Evolutionary conservation across 2,888 invertebrate species (phyloP), one percentile per base, ranked within the genome.

Genomic region (Cantharis rufa): DNA sequence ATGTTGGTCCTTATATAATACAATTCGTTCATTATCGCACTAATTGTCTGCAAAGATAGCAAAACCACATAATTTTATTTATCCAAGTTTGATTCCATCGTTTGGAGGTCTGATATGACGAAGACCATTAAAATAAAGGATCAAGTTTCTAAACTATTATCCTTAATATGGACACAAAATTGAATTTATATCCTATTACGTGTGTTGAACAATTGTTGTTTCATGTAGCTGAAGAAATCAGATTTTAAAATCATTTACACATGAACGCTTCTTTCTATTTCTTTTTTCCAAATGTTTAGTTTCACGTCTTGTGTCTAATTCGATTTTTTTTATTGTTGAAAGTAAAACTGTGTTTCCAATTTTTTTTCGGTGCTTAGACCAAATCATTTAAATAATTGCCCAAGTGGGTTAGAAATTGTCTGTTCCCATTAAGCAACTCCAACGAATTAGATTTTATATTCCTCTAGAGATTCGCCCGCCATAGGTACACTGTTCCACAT

Each of bases 171-270:
- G 70, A 74, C 63, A 70, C 74, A 69, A 73, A 69, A 70, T 70
- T 63, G 21, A 27, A 28, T 74, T 66, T 66, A 70, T 70, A 24
- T 64, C 74, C 74, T 64, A 74, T 70, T 70, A 74, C 73, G 73
- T 32, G 74, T 70, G 70, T 74, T 62, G 10, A 70, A 70, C 70
- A 32, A 21, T 69, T 69, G 70, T 24, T 74, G 74, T 70, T 63
- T 70, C 70, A 32, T 63, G 32, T 70, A 70, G 74, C 74, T 15
- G 70, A 70, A 74, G 69, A 74, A 74, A 74, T 74, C 63, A 48
- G 70, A 74, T 70, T 74, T 74, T 64, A 63, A 66, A 66, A 48
- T 48, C 32, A 48, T 48, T 48, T 48, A 48, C 48, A 48, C 48
- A 48, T 48, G 48, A 48, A 48, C 48, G 48, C 48, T 48, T n/a